Conservation (phyloP, 2,888 invertebrate species). For the Microchrysa polita region DNA sequence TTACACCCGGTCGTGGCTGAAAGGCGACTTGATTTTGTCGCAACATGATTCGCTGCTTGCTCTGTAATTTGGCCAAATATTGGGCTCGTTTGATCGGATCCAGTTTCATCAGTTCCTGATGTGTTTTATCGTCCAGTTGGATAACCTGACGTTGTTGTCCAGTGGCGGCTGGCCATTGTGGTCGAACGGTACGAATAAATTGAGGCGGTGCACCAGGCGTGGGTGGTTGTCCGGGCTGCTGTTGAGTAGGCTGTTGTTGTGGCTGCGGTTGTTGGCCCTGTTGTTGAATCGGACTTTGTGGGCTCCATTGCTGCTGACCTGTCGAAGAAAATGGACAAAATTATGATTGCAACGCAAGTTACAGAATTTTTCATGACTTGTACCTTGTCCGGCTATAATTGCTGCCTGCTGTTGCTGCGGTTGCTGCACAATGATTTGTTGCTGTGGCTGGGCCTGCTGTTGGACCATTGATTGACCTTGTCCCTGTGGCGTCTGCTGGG, state of each 20-base stretch:
- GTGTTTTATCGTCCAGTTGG: slow-evolving; percentile 83
- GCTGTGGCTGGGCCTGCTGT: slow-evolving; percentile 52
- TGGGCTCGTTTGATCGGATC: slow-evolving; percentile 82
- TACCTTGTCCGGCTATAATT: slow-evolving; percentile 29
- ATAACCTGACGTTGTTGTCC: slow-evolving; percentile 74
- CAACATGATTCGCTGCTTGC: slow-evolving; percentile 69
- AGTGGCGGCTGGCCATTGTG: slow-evolving; percentile 54
- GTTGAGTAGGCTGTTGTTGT: slow-evolving; percentile 69
- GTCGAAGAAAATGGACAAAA: too few relatives aligned
- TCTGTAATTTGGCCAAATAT: slow-evolving; percentile 81
- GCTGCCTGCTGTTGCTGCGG: slow-evolving; percentile 55
- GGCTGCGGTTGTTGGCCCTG: slow-evolving; percentile 62
- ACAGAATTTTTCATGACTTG: slow-evolving; percentile 55
- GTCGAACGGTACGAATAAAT: slow-evolving; percentile 55
- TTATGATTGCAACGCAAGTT: background rate
- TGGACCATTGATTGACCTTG: slow-evolving; percentile 51
- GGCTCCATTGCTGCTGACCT: slow-evolving; percentile 65
- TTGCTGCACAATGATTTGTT: slow-evolving; percentile 62
- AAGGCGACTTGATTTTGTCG: slow-evolving; percentile 68
- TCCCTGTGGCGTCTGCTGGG: slow-evolving; percentile 31
- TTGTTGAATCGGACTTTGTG: slow-evolving; percentile 57
- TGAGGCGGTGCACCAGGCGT: slow-evolving; percentile 55
- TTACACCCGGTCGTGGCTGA: slow-evolving; percentile 61
- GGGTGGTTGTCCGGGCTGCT: slow-evolving; percentile 61
- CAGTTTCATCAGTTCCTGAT: slow-evolving; percentile 83